phyloP scores from a whole-genome alignment of 1,140 invertebrate species.

The Geopemphigus sp. region DNA sequence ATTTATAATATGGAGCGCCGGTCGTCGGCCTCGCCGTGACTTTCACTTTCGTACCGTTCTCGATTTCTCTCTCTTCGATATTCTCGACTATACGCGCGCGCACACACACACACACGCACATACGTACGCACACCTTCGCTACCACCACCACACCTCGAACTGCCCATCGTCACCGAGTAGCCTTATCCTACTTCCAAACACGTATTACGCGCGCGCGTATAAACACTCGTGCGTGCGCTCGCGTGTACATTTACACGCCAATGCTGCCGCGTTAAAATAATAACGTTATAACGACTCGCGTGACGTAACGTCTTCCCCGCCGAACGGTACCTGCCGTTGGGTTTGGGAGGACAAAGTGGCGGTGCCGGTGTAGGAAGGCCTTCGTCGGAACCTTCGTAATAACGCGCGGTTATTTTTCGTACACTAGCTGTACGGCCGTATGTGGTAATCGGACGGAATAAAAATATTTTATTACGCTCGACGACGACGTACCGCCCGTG shows the following conservation, averaged over 20 bases:
- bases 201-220: background rate
- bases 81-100: background rate
- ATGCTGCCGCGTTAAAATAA: background rate
- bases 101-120: too few relatives aligned
- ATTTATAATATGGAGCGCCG: background rate
- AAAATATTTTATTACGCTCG: too few relatives aligned
- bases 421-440: too few relatives aligned
- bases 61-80: slow-evolving; percentile 6
- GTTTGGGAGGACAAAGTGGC: too few relatives aligned
- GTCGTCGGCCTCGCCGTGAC: slow-evolving; percentile 35
- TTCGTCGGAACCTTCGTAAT: too few relatives aligned
- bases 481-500: too few relatives aligned
- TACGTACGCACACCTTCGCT: background rate
- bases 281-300: background rate
- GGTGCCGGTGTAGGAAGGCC: too few relatives aligned
- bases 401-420: too few relatives aligned
- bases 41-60: slow-evolving; percentile 23
- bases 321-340: too few relatives aligned
- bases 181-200: slow-evolving; percentile 24
- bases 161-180: background rate
- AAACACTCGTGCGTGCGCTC: background rate
- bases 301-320: too few relatives aligned
- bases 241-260: background rate
- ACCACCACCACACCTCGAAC: background rate
- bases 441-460: too few relatives aligned